Evolutionary conservation across 2,797 vertebrate species (phyloP), one percentile per base, ranked within the genome.

Genomic region (Notoglanidium macrostoma): DNA sequence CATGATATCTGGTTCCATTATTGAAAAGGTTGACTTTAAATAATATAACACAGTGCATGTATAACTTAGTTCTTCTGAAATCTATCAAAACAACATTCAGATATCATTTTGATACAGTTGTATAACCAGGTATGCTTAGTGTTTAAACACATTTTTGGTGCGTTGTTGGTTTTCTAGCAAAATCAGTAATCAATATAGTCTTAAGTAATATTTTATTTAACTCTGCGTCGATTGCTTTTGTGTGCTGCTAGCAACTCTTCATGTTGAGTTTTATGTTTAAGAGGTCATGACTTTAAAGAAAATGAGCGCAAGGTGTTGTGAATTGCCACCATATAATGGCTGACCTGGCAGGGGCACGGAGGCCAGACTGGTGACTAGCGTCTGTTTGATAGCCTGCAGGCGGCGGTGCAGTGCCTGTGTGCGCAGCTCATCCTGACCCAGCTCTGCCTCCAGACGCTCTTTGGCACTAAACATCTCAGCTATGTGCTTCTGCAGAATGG

Each of bases 401-500:
- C 97, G 98, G 91, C 98, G 97, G 90, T 99, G 98, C 88, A 99
- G 94, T 8, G 96, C 96, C 94, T 98, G 95, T 0, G 97, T 98
- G 74, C 97, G 96, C 88, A 96, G 95, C 94, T 99, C 98, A 73
- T 99, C 98, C 92, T 97, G 95, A 0, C 96, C 97, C 91, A 99
- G 93, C 91, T 99, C 98, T 26, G 97, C 98, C 93, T 99, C 98
- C 93, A 99, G 94, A 15, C 97, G 96, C 94, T 99, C 98, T 92
- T 98, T 99, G 89, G 98, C 98, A 0, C 94, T 97, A 94, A 96
- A 97, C 98, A 99, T 99, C 93, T 96, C 98, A 82, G 98, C 97
- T 0, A 98, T 99, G 94, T 99, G 98, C 90, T 97, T 95, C 95
- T 99, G 98, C 92, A 99, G 95, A 90, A 98, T 96, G 0, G 96